A percentile compares a stretch with the other conserved stretches of the same genome.
These are phyloP conservation scores for Lampropteryx suffumata DNA, from an alignment of 2,888 invertebrate species.

Conservation along the genomic window DNA sequence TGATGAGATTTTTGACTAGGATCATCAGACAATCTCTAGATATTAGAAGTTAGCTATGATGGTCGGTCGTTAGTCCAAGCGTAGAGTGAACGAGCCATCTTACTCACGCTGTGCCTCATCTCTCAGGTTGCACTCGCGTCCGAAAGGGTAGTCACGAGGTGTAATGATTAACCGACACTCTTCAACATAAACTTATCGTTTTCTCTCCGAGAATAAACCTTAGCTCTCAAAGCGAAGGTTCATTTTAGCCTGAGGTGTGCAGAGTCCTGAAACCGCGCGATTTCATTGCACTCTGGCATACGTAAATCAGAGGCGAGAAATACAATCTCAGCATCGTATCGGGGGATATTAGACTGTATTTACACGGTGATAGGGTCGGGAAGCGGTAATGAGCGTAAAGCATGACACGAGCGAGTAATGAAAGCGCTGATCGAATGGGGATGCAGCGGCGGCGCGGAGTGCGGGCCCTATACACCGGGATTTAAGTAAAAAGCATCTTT, in stretches of 20 bases:
- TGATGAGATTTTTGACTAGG: too few relatives aligned
- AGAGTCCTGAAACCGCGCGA: slow-evolving; percentile 31
- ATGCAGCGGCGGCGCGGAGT: not conserved
- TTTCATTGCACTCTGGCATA: slow-evolving; percentile 39
- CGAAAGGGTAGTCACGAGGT: slow-evolving; percentile 38
- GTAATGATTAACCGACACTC: slow-evolving; percentile 38
- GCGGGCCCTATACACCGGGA: too few relatives aligned
- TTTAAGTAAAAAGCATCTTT: too few relatives aligned
- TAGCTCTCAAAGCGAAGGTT: not conserved
- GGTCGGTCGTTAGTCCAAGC: not conserved
- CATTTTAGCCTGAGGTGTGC: not conserved
- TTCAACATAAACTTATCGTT: slow-evolving; percentile 37
- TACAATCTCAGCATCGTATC: slow-evolving; percentile 25
- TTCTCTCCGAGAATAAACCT: slow-evolving; percentile 22
- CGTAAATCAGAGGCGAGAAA: slow-evolving; percentile 51
- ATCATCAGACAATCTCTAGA: too few relatives aligned
- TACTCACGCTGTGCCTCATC: not conserved
- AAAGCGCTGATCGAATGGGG: slow-evolving; percentile 19
- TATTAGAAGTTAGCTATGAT: too few relatives aligned
- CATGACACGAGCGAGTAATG: slow-evolving; percentile 21
- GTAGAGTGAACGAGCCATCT: not conserved
- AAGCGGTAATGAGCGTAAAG: not conserved
- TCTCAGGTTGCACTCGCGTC: slow-evolving; percentile 34
- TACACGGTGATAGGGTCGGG: slow-evolving; percentile 9
- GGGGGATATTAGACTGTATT: slow-evolving; percentile 19